Evolutionary conservation across 2,888 invertebrate species (phyloP).

Genomic region (Scaptomyza polygonia): DNA sequence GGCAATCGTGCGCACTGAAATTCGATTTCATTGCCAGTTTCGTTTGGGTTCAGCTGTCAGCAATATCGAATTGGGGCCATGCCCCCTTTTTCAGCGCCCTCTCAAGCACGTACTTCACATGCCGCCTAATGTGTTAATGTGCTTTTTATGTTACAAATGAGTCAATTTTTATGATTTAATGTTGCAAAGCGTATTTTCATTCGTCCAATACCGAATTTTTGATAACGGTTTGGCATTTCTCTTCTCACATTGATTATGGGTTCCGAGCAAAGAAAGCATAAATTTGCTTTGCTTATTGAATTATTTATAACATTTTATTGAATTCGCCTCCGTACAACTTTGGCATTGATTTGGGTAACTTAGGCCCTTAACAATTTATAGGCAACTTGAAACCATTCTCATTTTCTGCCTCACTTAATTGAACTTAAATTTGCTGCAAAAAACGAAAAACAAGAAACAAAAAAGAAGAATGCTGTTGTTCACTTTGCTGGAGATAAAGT

Average conservation of each 20-base stretch:
- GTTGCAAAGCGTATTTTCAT: slow-evolving; percentile 45
- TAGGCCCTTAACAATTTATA: slow-evolving; percentile 31
- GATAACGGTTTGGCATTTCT: slow-evolving; percentile 74
- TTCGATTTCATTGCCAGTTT: slow-evolving; percentile 38
- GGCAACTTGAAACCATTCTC: slow-evolving; percentile 37
- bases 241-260: slow-evolving; percentile 57
- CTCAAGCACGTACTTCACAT: slow-evolving; percentile 32
- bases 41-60: slow-evolving; percentile 64
- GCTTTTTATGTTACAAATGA: slow-evolving; percentile 83
- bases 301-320: slow-evolving; percentile 76
- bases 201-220: slow-evolving; percentile 59
- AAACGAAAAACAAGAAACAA: slow-evolving; percentile 16
- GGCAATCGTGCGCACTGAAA: slow-evolving; percentile 50
- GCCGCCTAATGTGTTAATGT: slow-evolving; percentile 80
- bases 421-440: slow-evolving; percentile 51
- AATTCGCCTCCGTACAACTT: slow-evolving; percentile 51
- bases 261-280: slow-evolving; percentile 40
- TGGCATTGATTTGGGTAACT: slow-evolving; percentile 69
- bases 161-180: slow-evolving; percentile 83
- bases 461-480: background rate
- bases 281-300: slow-evolving; percentile 70
- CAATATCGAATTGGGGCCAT: slow-evolving; percentile 28
- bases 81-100: background rate
- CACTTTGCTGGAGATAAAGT: slow-evolving; percentile 15
- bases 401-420: slow-evolving; percentile 49